Conservation (phyloP, 2,888 invertebrate species). For the Cheilosia soror region DNA sequence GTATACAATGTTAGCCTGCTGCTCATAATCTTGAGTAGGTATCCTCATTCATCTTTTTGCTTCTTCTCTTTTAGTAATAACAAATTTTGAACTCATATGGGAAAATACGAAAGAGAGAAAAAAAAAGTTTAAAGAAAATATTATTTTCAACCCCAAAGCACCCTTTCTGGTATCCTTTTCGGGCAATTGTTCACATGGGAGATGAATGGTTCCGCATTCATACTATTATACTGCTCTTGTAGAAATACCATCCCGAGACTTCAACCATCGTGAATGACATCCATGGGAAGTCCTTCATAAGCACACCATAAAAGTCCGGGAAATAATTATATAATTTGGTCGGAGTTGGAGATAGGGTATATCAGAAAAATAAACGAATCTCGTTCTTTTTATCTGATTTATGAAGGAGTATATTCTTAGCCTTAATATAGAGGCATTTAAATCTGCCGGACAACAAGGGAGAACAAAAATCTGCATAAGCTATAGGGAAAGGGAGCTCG, state of each 20-base stretch:
- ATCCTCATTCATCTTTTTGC: conserved; percentile 14
- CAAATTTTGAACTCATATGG: conserved; percentile 52
- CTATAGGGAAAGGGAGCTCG: not conserved
- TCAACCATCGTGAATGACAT: conserved; percentile 33
- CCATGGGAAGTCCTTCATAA: conserved; percentile 42
- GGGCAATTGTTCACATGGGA: conserved; percentile 42
- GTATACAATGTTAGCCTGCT: not conserved
- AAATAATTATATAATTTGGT: conserved; percentile 56
- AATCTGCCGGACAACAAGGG: conserved; percentile 16
- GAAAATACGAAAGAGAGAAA: conserved; percentile 11
- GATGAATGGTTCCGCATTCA: conserved; percentile 6
- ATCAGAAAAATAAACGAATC: not conserved
- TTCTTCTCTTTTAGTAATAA: conserved; percentile 26
- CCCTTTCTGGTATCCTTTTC: conserved; percentile 46
- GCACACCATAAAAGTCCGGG: conserved; percentile 56
- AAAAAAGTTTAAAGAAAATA: not conserved
- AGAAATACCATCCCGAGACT: conserved; percentile 7
- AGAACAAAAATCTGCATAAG: not conserved
- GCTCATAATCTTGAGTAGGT: conserved; percentile 5
- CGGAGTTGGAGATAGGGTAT: conserved; percentile 8
- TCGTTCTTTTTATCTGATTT: conserved; percentile 3
- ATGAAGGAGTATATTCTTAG: not conserved
- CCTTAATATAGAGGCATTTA: conserved; percentile 1
- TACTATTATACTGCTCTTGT: not conserved
- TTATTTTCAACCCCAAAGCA: conserved; percentile 34